Evolutionary conservation across 1,140 invertebrate genomes (phyloP).

Genomic region (Drosophila orosa): DNA sequence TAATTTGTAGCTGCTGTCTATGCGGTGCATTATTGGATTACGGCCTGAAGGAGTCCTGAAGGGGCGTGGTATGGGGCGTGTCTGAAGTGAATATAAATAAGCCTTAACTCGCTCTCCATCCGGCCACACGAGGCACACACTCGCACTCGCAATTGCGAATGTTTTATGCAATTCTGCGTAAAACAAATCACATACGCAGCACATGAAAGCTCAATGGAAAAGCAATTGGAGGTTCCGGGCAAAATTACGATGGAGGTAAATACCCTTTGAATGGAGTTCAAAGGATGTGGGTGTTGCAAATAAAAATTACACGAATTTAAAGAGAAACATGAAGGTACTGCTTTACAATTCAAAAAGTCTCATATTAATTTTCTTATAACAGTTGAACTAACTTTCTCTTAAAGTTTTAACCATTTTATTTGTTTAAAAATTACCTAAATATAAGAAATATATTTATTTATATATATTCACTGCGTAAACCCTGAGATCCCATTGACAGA

Average conservation of each 20-base stretch:
- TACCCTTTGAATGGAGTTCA: constrained; percentile 26
- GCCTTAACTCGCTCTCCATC: constrained; percentile 63
- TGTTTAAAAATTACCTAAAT: background rate
- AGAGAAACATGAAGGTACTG: background rate
- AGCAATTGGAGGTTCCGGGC: constrained; percentile 46
- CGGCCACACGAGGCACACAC: constrained; percentile 36
- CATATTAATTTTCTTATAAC: background rate
- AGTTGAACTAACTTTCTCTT: background rate
- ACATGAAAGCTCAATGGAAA: constrained; percentile 49
- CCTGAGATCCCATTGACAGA: background rate
- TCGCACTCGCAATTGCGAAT: constrained; percentile 54
- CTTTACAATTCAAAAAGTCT: background rate
- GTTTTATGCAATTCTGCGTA: constrained; percentile 75
- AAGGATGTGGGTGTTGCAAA: background rate
- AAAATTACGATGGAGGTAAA: constrained; percentile 38
- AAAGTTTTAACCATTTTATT: background rate
- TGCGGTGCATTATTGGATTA: constrained; percentile 70
- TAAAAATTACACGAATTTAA: background rate
- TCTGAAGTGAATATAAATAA: constrained; percentile 54
- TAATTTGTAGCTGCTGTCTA: constrained; percentile 66
- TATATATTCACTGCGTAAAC: background rate
- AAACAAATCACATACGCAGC: constrained; percentile 70
- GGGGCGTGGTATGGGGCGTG: constrained; percentile 27
- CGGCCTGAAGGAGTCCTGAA: constrained; percentile 2
- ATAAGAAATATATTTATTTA: background rate